Percentiles rank a stretch among this genome's conserved stretches.
Conservation (phyloP, 2,797 vertebrate genomes). For the Halcyon chelicuti region DNA sequence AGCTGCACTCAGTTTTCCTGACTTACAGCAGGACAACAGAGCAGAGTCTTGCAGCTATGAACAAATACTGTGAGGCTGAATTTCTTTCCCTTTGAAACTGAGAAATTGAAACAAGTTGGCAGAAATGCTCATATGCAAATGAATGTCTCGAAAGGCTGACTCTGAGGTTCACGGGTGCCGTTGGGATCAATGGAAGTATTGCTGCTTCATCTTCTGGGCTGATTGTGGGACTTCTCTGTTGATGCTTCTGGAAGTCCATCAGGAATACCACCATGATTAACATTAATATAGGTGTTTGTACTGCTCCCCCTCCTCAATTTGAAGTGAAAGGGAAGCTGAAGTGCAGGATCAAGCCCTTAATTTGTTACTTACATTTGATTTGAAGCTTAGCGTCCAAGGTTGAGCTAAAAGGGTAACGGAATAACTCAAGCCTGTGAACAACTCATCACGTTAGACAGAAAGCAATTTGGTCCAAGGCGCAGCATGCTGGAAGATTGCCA, state of each 20-base stretch:
- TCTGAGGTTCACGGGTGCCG: not conserved
- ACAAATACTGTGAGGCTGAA: not conserved
- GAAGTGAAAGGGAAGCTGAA: not conserved
- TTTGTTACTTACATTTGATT: slow-evolving; percentile 27
- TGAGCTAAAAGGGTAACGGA: not conserved
- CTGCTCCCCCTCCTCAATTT: not conserved
- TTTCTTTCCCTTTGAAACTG: not conserved
- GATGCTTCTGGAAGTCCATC: not conserved
- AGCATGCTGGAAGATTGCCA: not conserved
- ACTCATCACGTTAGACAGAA: slow-evolving; percentile 19
- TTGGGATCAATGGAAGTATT: not conserved
- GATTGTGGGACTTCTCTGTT: not conserved
- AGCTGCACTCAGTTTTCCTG: not conserved
- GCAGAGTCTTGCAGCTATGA: not conserved
- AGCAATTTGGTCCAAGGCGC: not conserved
- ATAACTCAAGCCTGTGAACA: not conserved
- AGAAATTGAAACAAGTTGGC: not conserved
- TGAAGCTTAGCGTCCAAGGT: not conserved
- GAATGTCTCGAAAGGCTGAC: not conserved
- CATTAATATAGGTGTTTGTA: not conserved
- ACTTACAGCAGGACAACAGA: not conserved
- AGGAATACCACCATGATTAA: not conserved
- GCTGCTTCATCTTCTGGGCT: not conserved
- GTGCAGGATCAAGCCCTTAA: not conserved
- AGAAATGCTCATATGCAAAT: not conserved